These are phyloP conservation scores for Drosophila birchii DNA, from an alignment of 2,888 invertebrate species.

Conservation along the genomic window DNA sequence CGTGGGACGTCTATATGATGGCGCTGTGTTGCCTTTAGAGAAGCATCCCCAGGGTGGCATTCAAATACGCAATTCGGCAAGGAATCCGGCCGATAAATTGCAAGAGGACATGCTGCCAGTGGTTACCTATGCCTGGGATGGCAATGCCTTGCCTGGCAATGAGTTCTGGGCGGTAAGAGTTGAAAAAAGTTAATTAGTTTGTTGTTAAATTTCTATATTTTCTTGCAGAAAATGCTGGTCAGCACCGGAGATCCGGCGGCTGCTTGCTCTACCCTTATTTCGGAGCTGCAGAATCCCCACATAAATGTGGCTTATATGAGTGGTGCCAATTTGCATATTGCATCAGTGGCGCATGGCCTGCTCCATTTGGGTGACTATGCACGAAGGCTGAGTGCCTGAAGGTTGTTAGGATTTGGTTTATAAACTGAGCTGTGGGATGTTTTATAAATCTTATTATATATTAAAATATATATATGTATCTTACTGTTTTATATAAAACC, in stretches of 20 bases:
- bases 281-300: constrained; percentile 86
- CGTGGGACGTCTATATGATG: constrained; percentile 85
- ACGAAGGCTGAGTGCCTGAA: constrained; percentile 23
- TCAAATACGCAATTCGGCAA: constrained; percentile 85
- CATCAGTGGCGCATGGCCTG: constrained; percentile 81
- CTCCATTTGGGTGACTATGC: constrained; percentile 81
- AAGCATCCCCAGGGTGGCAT: constrained; percentile 85
- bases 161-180: constrained; percentile 88
- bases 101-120: constrained; percentile 84
- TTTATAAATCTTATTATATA: not conserved
- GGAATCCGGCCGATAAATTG: constrained; percentile 87
- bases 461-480: not conserved
- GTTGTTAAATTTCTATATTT: not conserved
- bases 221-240: constrained; percentile 52
- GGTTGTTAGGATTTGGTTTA: not conserved
- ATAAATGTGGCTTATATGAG: constrained; percentile 85
- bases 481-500: not conserved
- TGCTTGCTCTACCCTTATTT: constrained; percentile 86
- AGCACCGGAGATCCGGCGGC: constrained; percentile 86
- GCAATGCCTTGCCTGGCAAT: constrained; percentile 90
- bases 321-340: constrained; percentile 86
- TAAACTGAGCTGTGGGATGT: not conserved
- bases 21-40: constrained; percentile 73
- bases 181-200: fast-evolving
- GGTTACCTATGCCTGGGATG: constrained; percentile 90